Base-by-base conservation (phyloP, 2,113 vertebrate genomes). In the Antennarius striatus region DNA sequence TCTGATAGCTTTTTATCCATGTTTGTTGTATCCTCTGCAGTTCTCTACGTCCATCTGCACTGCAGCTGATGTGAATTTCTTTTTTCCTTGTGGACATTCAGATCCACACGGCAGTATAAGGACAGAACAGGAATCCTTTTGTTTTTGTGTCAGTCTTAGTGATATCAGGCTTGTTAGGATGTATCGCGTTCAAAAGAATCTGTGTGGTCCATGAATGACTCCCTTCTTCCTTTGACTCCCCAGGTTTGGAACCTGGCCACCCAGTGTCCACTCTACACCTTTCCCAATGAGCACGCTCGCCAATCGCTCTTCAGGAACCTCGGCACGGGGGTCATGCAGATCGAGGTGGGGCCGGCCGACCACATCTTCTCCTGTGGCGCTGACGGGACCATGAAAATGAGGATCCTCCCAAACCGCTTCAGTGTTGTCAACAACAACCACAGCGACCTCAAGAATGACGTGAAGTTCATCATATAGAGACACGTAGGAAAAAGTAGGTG, bases 241-340 rank as follows among this genome's bases (percentile, higher is more conserved):
- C 91, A 99, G 98, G 92, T 99, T 36, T 99, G 98, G 98, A 96
- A 93, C 79, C 73, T 99, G 63, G 87, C 91, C 71, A 91, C 93
- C 0, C 95, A 96, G 79, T 81, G 56, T 66, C 91, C 94, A 79
- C 93, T 99, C 83, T 95, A 96, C 82, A 92, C 90, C 56, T 99
- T 98, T 71, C 89, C 94, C 29, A 98, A 90, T 39, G 98, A 99
- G 63, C 98, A 99, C 83, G 92, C 96, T 32, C 95, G 97, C 46
- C 98, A 99, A 82, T 99, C 98, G 56, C 91, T 99, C 84, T 99
- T 99, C 93, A 93, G 98, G 79, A 98, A 99, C 91, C 95, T 99
- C 42, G 98, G 98, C 81, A 98, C 97, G 0, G 98, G 97, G 40
- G 96, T 99, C 73, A 99, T 98, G 96, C 98, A 99, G 82, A 93